These are phyloP conservation scores for Frankliniella fusca DNA, from an alignment of 2,888 invertebrate genomes.

Conservation along the genomic window DNA sequence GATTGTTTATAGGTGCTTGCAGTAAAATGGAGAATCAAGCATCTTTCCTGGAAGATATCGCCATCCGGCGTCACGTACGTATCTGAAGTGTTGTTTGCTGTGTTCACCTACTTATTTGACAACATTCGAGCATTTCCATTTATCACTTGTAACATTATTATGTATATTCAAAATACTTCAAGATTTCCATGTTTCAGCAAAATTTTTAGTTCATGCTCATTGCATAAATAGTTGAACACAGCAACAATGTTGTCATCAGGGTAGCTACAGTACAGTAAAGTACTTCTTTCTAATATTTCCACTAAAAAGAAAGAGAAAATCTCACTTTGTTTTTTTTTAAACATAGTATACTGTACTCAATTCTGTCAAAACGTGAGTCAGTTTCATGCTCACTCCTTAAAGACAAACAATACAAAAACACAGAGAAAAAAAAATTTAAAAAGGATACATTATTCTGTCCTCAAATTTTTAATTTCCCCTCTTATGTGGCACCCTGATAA, in stretches of 20 bases:
- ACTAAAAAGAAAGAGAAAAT: neutral
- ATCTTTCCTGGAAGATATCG: slow-evolving; percentile 9
- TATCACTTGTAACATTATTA: too few species aligned
- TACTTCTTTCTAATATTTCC: neutral
- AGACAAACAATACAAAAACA: too few species aligned
- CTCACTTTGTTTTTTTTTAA: neutral
- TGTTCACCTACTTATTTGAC: slow-evolving; percentile 9
- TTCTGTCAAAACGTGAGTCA: too few species aligned
- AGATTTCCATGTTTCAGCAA: slow-evolving; percentile 9
- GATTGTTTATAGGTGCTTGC: slow-evolving; percentile 58
- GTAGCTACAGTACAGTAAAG: neutral
- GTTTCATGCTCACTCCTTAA: too few species aligned
- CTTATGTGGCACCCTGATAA: slow-evolving; percentile 20
- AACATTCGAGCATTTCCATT: too few species aligned
- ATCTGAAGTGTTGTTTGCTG: slow-evolving; percentile 10
- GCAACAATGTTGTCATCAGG: slow-evolving; percentile 4
- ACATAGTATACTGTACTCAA: neutral
- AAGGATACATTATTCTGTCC: too few species aligned
- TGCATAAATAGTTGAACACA: slow-evolving; percentile 5
- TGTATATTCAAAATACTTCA: neutral
- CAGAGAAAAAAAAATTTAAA: too few species aligned
- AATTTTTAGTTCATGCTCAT: neutral
- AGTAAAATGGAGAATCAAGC: slow-evolving; percentile 40
- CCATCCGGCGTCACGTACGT: slow-evolving; percentile 25
- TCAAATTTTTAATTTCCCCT: slow-evolving; percentile 34